These are phyloP conservation scores for Neostethus bicornis DNA, from an alignment of 2,797 vertebrate genomes.

Conservation along the genomic window DNA sequence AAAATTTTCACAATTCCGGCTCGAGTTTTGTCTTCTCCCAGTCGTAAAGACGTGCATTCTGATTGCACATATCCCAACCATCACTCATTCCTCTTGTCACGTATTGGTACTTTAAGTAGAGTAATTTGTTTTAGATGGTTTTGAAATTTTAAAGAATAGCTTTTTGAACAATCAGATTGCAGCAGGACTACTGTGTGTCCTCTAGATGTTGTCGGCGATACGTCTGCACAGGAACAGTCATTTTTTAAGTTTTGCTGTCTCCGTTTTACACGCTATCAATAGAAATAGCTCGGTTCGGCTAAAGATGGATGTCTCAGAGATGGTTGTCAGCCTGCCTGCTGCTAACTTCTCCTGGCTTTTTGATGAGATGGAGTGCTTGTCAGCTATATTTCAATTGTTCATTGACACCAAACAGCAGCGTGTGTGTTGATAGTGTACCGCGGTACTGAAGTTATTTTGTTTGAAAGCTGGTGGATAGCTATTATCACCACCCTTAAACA, in stretches of 20 bases:
- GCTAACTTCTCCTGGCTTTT: constrained; percentile 65
- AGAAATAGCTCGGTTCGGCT: constrained; percentile 65
- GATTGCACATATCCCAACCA: constrained; percentile 50
- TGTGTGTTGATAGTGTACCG: constrained; percentile 54
- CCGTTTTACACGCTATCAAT: constrained; percentile 75
- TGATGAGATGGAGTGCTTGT: constrained; percentile 68
- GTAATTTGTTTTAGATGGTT: constrained; percentile 76
- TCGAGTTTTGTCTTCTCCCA: constrained; percentile 36
- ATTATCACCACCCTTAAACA: constrained; percentile 8
- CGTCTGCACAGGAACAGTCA: constrained; percentile 69
- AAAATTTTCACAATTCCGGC: constrained; percentile 24
- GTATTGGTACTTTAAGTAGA: constrained; percentile 64
- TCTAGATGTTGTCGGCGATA: constrained; percentile 78
- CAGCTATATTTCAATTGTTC: constrained; percentile 73
- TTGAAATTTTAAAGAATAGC: constrained; percentile 77
- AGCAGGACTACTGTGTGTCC: constrained; percentile 73
- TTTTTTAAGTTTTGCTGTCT: constrained; percentile 76
- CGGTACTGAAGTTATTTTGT: constrained; percentile 26
- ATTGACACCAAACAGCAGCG: constrained; percentile 61
- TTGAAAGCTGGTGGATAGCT: constrained; percentile 4
- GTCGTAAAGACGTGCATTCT: constrained; percentile 48
- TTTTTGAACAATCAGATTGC: constrained; percentile 77
- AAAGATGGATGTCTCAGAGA: constrained; percentile 78
- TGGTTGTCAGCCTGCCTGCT: constrained; percentile 68
- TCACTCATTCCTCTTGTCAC: constrained; percentile 77